A percentile compares a stretch with the other conserved stretches of the same genome.
Evolutionary conservation across 1,140 invertebrate genomes (phyloP).

Genomic region (Tetragonula clypearis): DNA sequence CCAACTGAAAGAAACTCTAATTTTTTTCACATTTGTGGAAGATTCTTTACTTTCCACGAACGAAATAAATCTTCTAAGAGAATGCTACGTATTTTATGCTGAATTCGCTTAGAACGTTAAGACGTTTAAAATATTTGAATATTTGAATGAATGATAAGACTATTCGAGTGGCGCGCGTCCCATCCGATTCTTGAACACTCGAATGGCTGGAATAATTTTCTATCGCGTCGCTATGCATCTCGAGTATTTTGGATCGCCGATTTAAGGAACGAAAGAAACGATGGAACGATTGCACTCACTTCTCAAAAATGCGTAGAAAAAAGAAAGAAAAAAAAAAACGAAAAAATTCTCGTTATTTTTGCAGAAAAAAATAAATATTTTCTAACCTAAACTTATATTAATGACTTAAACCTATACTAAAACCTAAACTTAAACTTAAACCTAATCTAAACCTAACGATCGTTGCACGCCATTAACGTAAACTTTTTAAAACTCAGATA

Average conservation of each 20-base stretch:
- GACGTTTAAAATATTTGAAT: not conserved
- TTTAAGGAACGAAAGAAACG: not conserved
- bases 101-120: not conserved
- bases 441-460: not conserved
- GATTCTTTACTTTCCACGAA: not conserved
- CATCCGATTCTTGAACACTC: not conserved
- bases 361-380: not conserved
- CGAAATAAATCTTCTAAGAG: not conserved
- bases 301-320: not conserved
- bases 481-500: not conserved
- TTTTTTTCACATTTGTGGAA: not conserved
- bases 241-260: too few relatives aligned
- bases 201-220: slow-evolving; percentile 1
- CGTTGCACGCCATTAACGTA: not conserved
- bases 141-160: not conserved
- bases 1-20: not conserved
- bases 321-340: not conserved
- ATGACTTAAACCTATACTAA: too few relatives aligned
- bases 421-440: too few relatives aligned
- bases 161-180: not conserved
- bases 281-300: not conserved
- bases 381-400: not conserved
- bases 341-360: not conserved
- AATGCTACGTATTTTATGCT: not conserved
- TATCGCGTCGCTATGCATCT: not conserved